Evolutionary conservation across 1,140 invertebrate species (phyloP).

Genomic region (Pachyrhynchus sulphureomaculatus): DNA sequence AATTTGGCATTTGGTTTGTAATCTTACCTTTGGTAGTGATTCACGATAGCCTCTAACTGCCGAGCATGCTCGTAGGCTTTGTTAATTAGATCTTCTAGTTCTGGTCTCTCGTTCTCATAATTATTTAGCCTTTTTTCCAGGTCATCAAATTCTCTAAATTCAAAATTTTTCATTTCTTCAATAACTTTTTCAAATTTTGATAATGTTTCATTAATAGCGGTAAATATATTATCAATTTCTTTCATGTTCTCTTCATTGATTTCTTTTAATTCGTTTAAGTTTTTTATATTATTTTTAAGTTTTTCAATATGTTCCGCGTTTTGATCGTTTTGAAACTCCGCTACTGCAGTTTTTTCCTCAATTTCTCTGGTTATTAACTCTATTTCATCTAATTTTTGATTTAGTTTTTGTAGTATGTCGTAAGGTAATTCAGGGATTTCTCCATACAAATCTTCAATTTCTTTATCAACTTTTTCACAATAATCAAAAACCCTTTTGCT

Average conservation of each 20-base stretch:
- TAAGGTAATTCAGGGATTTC: constrained; percentile 11
- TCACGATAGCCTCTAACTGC: constrained; percentile 31
- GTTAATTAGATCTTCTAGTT: constrained; percentile 11
- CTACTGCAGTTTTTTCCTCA: constrained; percentile 12
- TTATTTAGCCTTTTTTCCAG: constrained; percentile 23
- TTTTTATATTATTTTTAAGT: constrained; percentile 24
- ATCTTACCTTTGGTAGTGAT: constrained; percentile 28
- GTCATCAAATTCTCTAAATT: constrained; percentile 21
- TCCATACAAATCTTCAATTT: constrained; percentile 27
- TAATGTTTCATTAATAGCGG: constrained; percentile 20
- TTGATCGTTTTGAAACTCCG: constrained; percentile 30
- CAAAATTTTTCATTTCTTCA: constrained; percentile 20
- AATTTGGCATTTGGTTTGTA: too few relatives aligned
- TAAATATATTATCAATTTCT: constrained; percentile 27
- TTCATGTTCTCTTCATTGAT: constrained; percentile 13
- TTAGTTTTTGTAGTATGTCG: constrained; percentile 30
- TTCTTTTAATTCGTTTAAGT: constrained; percentile 13
- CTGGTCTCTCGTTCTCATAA: constrained; percentile 15
- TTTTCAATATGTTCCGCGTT: constrained; percentile 9
- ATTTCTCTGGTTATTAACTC: constrained; percentile 17
- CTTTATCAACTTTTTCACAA: constrained; percentile 30
- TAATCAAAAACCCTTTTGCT: constrained; percentile 24
- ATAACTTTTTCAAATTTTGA: constrained; percentile 7
- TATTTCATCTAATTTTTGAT: constrained; percentile 35
- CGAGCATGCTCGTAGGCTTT: constrained; percentile 23